These are phyloP conservation scores for Neogale vison DNA, from an alignment of 2,113 vertebrate genomes.

Conservation along the genomic window DNA sequence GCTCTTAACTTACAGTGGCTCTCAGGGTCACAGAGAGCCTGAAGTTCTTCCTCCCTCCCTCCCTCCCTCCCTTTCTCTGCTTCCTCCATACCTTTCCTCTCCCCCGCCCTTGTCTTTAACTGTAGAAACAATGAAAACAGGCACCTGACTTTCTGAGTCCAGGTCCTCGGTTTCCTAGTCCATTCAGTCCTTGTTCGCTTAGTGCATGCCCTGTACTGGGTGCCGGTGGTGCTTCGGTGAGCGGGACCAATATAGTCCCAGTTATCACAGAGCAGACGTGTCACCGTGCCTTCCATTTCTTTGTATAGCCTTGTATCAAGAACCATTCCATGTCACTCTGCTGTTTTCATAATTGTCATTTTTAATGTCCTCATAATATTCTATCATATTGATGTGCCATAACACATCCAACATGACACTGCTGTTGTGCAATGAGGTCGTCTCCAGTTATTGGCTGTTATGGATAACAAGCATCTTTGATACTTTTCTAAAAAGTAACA, in stretches of 20 bases:
- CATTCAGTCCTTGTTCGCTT: fast-evolving
- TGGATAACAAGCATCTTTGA: constrained; percentile 46
- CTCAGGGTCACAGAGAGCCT: not conserved
- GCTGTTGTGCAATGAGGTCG: not conserved
- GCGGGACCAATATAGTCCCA: not conserved
- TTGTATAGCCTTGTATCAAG: not conserved
- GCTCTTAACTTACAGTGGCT: not conserved
- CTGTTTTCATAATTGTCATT: constrained; percentile 6
- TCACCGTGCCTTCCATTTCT: not conserved
- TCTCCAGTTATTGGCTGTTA: constrained; percentile 32
- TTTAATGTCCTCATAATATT: constrained; percentile 53
- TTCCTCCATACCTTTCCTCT: not conserved
- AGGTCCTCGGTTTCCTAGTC: not conserved
- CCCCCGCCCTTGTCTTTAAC: not conserved
- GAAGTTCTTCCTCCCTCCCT: fast-evolving
- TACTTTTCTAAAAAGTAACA: constrained; percentile 28
- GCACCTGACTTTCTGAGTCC: not conserved
- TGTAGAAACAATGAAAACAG: not conserved
- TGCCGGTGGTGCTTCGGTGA: fast-evolving
- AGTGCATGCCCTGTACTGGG: fast-evolving
- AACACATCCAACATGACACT: not conserved
- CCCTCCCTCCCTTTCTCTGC: no score
- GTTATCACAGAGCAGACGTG: not conserved
- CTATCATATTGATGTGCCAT: not conserved
- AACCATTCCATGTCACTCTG: not conserved